These are phyloP conservation scores for Platycheirus albimanus DNA, from an alignment of 2,888 invertebrate species.

Conservation along the genomic window DNA sequence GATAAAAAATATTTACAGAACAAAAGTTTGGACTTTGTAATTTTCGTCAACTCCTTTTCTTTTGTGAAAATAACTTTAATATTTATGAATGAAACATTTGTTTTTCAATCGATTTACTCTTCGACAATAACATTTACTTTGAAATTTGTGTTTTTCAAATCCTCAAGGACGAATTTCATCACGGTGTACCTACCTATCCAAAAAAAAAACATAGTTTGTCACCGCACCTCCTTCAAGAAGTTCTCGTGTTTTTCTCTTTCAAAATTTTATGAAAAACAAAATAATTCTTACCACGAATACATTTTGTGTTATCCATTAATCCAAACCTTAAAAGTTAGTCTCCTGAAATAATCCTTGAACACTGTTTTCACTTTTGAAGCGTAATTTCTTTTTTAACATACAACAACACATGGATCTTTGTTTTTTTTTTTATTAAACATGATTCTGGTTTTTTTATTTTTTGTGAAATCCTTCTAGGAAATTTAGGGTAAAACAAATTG, in stretches of 20 bases:
- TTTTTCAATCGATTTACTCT: constrained; percentile 26
- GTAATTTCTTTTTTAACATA: constrained; percentile 1
- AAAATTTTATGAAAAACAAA: not conserved
- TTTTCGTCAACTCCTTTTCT: too few relatives aligned
- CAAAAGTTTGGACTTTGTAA: not conserved
- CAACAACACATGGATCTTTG: constrained; percentile 2
- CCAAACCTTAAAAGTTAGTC: constrained; percentile 5
- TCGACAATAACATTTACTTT: not conserved
- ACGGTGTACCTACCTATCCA: not conserved
- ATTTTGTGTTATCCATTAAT: constrained; percentile 30
- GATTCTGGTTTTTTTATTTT: constrained; percentile 25
- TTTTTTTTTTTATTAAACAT: constrained; percentile 21
- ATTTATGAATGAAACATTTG: not conserved
- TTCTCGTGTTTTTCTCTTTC: constrained; percentile 25
- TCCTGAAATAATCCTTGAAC: constrained; percentile 23
- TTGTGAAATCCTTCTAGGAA: constrained; percentile 27
- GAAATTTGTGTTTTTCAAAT: not conserved
- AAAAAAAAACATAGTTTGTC: constrained; percentile 12
- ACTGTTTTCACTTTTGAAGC: constrained; percentile 7
- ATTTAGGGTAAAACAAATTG: not conserved
- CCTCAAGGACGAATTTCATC: constrained; percentile 19
- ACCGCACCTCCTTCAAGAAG: constrained; percentile 41
- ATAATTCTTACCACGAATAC: constrained; percentile 5
- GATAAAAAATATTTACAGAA: not conserved
- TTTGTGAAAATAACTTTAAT: too few relatives aligned